phyloP scores from a whole-genome alignment of 2,888 invertebrate species.

The Apoda limacodes region DNA sequence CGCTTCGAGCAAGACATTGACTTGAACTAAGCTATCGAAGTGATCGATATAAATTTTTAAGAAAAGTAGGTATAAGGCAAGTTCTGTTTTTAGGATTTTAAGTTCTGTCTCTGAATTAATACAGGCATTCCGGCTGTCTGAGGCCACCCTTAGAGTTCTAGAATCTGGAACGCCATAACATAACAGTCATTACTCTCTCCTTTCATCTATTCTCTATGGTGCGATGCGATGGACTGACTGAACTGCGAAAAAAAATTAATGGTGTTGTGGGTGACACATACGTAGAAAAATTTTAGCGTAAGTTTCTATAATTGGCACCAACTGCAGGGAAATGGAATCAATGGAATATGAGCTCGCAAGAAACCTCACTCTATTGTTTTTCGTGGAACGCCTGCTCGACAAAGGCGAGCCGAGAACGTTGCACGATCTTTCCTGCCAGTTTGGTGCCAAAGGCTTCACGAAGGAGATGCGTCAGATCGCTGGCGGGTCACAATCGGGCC shows the following conservation, averaged over 20 bases:
- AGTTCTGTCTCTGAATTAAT: no score
- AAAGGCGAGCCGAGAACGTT: slow-evolving; percentile 95
- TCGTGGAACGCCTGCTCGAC: slow-evolving; percentile 97
- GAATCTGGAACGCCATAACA: no score
- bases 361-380: slow-evolving; percentile 97
- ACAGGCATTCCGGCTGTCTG: no score
- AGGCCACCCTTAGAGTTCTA: no score
- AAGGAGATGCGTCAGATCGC: slow-evolving; percentile 98
- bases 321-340: slow-evolving; percentile 83
- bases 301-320: slow-evolving; percentile 64
- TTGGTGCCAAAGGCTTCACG: slow-evolving; percentile 98
- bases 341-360: slow-evolving; percentile 94
- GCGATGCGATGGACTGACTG: slow-evolving; percentile 25
- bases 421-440: slow-evolving; percentile 98
- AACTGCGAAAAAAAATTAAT: slow-evolving; percentile 57
- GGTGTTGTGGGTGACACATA: slow-evolving; percentile 70
- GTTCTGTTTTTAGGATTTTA: no score
- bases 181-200: no score
- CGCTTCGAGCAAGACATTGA: no score
- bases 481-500: slow-evolving; percentile 95
- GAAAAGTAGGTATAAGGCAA: no score
- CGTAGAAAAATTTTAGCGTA: slow-evolving; percentile 65
- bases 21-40: no score
- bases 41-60: no score
- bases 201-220: slow-evolving; percentile 48